A percentile compares a stretch with the other conserved stretches of the same genome.
Evolutionary conservation across 2,888 invertebrate genomes (phyloP).

Genomic region (Synergus umbraculus): DNA sequence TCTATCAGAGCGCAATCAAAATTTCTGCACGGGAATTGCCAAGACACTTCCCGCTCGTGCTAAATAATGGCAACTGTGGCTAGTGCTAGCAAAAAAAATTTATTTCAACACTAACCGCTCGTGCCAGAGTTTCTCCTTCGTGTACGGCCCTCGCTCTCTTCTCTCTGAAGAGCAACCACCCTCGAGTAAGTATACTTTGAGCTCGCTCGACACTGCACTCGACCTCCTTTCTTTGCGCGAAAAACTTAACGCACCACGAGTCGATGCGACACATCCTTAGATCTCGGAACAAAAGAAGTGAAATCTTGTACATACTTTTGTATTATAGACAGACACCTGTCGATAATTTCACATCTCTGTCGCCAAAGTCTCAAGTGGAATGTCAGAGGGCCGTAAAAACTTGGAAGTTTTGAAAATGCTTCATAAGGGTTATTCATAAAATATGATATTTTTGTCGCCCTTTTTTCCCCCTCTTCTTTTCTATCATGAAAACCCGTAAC

Average conservation of each 20-base stretch:
- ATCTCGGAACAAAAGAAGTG: slow-evolving; percentile 5
- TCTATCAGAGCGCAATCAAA: too few species aligned
- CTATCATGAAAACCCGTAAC: too few species aligned
- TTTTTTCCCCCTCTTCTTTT: too few species aligned
- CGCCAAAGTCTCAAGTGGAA: not conserved
- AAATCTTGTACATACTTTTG: slow-evolving; percentile 8
- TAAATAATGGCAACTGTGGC: too few species aligned
- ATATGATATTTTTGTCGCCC: too few species aligned
- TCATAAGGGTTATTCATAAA: too few species aligned
- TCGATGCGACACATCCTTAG: slow-evolving; percentile 15
- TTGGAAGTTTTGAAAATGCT: not conserved
- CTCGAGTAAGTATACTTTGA: slow-evolving; percentile 22
- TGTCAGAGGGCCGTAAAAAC: not conserved
- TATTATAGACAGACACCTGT: slow-evolving; percentile 22
- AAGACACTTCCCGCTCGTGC: too few species aligned
- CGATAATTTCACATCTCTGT: slow-evolving; percentile 9
- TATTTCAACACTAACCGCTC: too few species aligned
- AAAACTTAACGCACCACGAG: slow-evolving; percentile 28
- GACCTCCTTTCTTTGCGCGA: slow-evolving; percentile 31
- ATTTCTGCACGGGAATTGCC: too few species aligned
- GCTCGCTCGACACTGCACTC: slow-evolving; percentile 35
- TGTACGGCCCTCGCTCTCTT: slow-evolving; percentile 26
- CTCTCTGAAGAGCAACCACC: slow-evolving; percentile 25
- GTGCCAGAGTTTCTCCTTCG: too few species aligned
- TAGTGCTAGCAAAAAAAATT: too few species aligned